Conservation (phyloP, 2,113 vertebrate genomes). For the Uria lomvia region DNA sequence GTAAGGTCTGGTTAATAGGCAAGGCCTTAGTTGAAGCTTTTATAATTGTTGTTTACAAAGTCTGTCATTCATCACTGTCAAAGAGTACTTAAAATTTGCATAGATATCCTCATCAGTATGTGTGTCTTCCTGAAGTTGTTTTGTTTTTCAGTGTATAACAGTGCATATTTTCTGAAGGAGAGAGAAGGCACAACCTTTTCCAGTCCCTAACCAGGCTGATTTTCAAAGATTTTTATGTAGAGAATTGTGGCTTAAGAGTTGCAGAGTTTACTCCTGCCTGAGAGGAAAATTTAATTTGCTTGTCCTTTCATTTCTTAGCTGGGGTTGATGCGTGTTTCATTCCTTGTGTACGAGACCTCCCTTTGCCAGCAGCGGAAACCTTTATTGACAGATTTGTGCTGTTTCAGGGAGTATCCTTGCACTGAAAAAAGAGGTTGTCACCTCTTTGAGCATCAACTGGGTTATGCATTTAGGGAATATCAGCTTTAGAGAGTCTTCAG, state of each 20-base stretch:
- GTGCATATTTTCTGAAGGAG: neutral
- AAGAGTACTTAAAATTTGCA: neutral
- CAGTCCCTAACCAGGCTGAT: neutral
- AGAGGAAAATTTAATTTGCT: neutral
- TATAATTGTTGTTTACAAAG: slow-evolving; percentile 39
- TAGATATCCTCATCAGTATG: neutral
- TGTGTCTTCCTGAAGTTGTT: neutral
- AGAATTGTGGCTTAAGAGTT: neutral
- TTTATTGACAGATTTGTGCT: neutral
- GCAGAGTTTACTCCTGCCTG: neutral
- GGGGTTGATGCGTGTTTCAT: neutral
- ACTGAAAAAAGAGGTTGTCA: neutral
- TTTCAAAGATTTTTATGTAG: neutral
- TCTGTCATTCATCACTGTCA: neutral
- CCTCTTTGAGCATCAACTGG: neutral
- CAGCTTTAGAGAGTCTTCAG: neutral
- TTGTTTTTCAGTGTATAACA: neutral
- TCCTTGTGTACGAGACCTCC: neutral
- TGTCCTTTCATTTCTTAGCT: neutral
- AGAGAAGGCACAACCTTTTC: neutral
- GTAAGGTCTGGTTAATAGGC: neutral
- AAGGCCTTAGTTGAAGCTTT: neutral
- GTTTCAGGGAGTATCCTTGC: neutral
- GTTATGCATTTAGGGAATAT: neutral
- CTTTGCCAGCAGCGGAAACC: neutral